These are phyloP conservation scores for Sinelater perroti DNA, from an alignment of 2,888 invertebrate genomes.

Conservation along the genomic window DNA sequence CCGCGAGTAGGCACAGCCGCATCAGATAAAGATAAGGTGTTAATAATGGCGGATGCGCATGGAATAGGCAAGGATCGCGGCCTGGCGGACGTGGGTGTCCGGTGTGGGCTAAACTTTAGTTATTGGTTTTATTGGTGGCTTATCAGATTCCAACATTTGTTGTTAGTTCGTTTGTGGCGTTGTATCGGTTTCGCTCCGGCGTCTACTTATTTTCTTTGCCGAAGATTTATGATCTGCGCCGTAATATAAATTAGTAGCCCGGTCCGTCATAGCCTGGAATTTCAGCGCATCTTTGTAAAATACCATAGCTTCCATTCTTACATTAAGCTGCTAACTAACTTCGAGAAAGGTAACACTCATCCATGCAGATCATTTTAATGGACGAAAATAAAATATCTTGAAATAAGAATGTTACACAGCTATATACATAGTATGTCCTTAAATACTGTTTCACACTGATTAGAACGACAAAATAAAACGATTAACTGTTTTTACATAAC, in stretches of 20 bases:
- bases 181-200: constrained; percentile 31
- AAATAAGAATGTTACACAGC: too few species aligned
- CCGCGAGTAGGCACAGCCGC: constrained; percentile 37
- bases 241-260: constrained; percentile 36
- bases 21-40: constrained; percentile 40
- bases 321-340: too few species aligned
- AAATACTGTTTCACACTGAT: too few species aligned
- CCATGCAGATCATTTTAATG: too few species aligned
- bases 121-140: constrained; percentile 41
- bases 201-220: constrained; percentile 34
- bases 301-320: too few species aligned
- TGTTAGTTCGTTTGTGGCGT: constrained; percentile 36
- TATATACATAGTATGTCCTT: too few species aligned
- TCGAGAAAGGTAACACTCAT: too few species aligned
- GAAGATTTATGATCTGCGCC: constrained; percentile 30
- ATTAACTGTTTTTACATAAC: too few species aligned
- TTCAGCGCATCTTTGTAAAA: too few species aligned
- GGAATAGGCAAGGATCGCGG: constrained; percentile 35
- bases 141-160: constrained; percentile 40
- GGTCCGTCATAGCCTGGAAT: too few species aligned
- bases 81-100: constrained; percentile 36
- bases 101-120: constrained; percentile 40
- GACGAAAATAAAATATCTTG: too few species aligned
- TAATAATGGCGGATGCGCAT: constrained; percentile 40
- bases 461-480: too few species aligned